Evolutionary conservation across 2,113 vertebrate species (phyloP).

Genomic region (Agapornis roseicollis): DNA sequence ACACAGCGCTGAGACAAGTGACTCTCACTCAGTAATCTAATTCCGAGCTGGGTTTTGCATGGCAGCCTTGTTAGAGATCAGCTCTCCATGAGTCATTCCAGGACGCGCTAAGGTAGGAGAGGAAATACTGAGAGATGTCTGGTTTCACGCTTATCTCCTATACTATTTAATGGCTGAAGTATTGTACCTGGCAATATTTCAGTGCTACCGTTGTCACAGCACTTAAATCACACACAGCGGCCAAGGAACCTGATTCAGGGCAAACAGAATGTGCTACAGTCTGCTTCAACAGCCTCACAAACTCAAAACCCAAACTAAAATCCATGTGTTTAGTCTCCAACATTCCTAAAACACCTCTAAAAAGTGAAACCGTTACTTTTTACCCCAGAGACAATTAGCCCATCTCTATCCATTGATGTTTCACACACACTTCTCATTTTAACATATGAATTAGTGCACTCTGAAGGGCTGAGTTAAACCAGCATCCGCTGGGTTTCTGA

Average conservation of each 20-base stretch:
- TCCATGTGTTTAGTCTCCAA: neutral
- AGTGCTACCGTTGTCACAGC: neutral
- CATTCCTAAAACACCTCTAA: neutral
- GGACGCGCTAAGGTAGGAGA: neutral
- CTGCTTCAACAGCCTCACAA: neutral
- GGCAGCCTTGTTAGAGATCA: neutral
- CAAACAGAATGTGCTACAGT: rapidly evolving
- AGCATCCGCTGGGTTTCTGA: neutral
- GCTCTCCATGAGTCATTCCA: neutral
- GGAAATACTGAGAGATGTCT: neutral
- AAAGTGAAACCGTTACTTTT: neutral
- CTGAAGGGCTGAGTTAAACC: neutral
- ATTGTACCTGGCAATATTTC: too few relatives aligned
- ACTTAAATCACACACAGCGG: rapidly evolving
- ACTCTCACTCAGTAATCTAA: rapidly evolving
- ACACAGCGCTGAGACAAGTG: rapidly evolving
- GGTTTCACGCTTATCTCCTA: neutral
- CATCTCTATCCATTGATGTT: rapidly evolving
- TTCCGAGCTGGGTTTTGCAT: rapidly evolving
- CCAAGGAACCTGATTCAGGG: neutral
- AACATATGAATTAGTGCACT: neutral
- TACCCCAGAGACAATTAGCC: neutral
- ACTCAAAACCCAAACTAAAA: neutral
- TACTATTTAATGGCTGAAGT: neutral
- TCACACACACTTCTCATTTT: neutral